Base-by-base conservation (phyloP, 2,113 vertebrate genomes). In the Mugil cephalus region DNA sequence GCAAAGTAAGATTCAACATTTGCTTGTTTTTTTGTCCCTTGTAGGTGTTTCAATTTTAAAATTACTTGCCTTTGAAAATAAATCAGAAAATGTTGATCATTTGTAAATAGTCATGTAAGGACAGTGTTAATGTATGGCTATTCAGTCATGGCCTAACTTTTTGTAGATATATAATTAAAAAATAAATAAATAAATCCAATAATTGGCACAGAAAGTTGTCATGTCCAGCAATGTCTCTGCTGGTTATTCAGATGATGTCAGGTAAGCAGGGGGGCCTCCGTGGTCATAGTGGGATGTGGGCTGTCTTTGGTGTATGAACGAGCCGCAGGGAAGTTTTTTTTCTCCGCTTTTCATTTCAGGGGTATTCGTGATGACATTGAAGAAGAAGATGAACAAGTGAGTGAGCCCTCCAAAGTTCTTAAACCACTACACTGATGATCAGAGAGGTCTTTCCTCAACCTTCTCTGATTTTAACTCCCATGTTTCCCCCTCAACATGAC, bases 381-480 rank as follows among this genome's bases (percentile, higher is more conserved):
- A 96, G 98, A 99, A 93, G 98, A 99, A 96, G 98, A 99, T 98
- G 98, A 99, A 91, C 98, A 99, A 98, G 98, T 99, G 97, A 99
- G 97, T 99, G 95, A 98, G 93, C 89, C 90, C 94, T 94, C 92
- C 95, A 95, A 92, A 93, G 94, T 96, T 96, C 94, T 93, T 84
- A 85, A 86, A 95, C 92, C 92, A 84, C 93, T 92, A 83, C 93
- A 91, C 84, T 75, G 83, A 80, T 86, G 89, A 83, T 91, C 82
- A 87, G 65, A 87, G 60, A 77, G 53, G 48, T 82, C 53, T 47
- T 70, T 1, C 65, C 51, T 76, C 40, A 69, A 38, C 51, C 51
- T 17, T 74, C 53, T 74, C 50, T 68, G 39, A 45, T 79, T 21
- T 79, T 35, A 24, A 30, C 17, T 60, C 14, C n/a, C 18, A 15